Evolutionary conservation across 2,113 vertebrate species (phyloP).

Genomic region (Symphodus melops): DNA sequence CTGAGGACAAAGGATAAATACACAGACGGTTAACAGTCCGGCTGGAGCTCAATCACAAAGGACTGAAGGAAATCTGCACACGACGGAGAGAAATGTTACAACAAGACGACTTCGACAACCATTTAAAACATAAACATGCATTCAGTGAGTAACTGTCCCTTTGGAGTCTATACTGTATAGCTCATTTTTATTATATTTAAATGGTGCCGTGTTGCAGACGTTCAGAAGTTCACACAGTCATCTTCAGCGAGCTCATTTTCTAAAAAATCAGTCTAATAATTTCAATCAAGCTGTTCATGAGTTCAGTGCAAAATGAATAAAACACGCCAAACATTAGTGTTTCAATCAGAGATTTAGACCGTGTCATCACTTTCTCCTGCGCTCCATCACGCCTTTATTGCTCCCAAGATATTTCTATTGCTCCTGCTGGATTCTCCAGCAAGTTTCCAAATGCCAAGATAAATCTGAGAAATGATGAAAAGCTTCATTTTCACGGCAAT

Average conservation of each 20-base stretch:
- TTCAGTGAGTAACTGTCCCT: neutral
- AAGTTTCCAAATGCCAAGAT: slow-evolving; percentile 29
- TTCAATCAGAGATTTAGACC: slow-evolving; percentile 15
- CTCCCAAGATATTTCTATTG: slow-evolving; percentile 24
- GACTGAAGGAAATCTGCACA: no score
- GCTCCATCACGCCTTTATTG: slow-evolving; percentile 41
- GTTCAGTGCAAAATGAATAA: neutral
- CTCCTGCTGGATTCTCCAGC: slow-evolving; percentile 31
- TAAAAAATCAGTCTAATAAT: neutral
- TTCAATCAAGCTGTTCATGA: slow-evolving; percentile 6
- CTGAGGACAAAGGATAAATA: no score
- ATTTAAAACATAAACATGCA: no score
- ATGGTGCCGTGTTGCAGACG: neutral
- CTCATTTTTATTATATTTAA: neutral
- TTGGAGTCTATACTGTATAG: no score
- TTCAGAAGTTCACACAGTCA: neutral
- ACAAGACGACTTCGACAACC: no score
- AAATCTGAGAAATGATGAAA: slow-evolving; percentile 53
- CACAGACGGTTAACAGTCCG: no score
- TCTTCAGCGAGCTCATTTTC: neutral
- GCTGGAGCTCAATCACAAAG: no score
- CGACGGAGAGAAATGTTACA: no score
- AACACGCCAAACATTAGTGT: neutral
- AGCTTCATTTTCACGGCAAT: slow-evolving; percentile 57
- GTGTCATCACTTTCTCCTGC: slow-evolving; percentile 28